Base-by-base conservation (phyloP, 2,797 vertebrate genomes). In the Pogonophryne albipinna region DNA sequence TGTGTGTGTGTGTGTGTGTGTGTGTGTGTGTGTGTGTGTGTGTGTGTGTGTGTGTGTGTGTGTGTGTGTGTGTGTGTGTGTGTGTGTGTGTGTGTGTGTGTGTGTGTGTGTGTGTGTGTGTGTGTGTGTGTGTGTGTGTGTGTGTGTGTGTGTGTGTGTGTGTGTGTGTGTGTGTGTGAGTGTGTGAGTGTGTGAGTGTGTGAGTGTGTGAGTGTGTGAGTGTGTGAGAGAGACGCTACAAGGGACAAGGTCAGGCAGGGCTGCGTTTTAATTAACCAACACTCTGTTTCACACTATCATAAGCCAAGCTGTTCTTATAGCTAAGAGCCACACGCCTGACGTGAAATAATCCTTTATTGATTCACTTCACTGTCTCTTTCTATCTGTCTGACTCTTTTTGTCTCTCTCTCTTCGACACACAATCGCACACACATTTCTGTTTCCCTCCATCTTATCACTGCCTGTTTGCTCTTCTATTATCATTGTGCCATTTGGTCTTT, bases 251-350 rank as follows among this genome's bases (percentile, higher is more conserved):
- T 85, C 81, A 83, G 71, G 50, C 23, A 70, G 44, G 49, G 42
- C 77, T 47, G 68, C 19, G 9, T 84, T 85, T 88, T 86, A 83
- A 91, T 87, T 85, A 89, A 89, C 62, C 45, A 64, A 41, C 9
- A 10, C 60, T 84, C 45, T 1, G 64, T 78, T 73, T 78, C 73
- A 76, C 60, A 74, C 78, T 70, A 56, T 79, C 75, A 78, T 71
- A 67, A 77, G 38, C 64, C 46, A 20, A 57, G 49, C 42, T 61
- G 51, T 65, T 84, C 57, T 75, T 72, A 57, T 47, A 67, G 65
- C 51, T 61, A n/a, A 71, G 59, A 78, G 76, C 71, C 78, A 58
- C 70, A 74, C 4, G 19, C 41, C 4, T 3, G 58, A 57, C 34
- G 16, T 73, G 62, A 87, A 84, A 85, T 75, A 60, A 82, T 82